Evolutionary conservation across 2,797 vertebrate species (phyloP), one percentile per base, ranked within the genome.

Genomic region (Paedocypris micromegethes): DNA sequence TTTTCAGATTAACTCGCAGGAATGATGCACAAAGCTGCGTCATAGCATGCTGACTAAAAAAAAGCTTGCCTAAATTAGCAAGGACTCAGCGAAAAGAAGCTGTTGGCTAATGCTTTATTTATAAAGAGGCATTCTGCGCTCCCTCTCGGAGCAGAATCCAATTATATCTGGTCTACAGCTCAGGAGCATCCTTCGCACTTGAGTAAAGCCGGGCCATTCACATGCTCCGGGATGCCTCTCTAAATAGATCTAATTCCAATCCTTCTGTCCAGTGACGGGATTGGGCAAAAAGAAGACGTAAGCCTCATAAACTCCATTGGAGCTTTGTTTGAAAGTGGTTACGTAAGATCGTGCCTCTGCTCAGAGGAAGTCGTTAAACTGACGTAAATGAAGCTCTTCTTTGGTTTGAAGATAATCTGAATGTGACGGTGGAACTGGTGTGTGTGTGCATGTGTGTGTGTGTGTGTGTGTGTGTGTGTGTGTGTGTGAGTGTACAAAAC

Each of bases 231-330:
- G 44, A 7, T 40, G 53, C 66, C 60, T 50, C 64, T 54, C 66
- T 73, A 64, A 70, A 83, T 70, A 73, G 80, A 84, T 76, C 45
- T 61, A 58, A 63, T 50, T 76, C 76, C 57, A 79, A 65, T 83
- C 84, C 79, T 79, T 72, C 60, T n/a, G 57, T 78, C 65, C 44
- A 5, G 49, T 65, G 52, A 69, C 52, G 3, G 65, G 51, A 65
- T 61, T 54, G 69, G 5, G 5, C 23, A 50, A 48, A 48, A n/a
- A 52, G 6, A 3, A 48, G 52, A 48, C 38, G 52, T 64, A 69
- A 55, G 66, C 45, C 56, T 60, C 1, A 5, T 9, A 58, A 23
- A 7, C 64, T 39, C 47, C 8, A 9, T 23, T 39, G 8, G 23
- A 56, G 47, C 42, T 48, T 8, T 40, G 23, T 46, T 46, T 1